phyloP scores from a whole-genome alignment of 2,888 invertebrate species.

The Cantharis rustica region DNA sequence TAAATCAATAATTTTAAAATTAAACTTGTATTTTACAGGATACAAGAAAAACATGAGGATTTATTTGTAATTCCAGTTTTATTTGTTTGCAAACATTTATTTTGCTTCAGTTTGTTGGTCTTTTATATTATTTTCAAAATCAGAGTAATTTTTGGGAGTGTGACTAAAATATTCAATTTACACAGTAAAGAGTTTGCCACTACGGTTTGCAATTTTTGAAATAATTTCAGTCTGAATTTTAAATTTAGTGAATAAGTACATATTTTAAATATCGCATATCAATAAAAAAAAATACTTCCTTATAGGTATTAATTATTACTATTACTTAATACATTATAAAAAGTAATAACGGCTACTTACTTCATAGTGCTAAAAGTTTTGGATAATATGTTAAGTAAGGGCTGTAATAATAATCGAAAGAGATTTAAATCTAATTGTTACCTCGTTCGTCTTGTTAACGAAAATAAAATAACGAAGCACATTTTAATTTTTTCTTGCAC shows the following conservation, averaged over 20 bases:
- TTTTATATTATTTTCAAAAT: neutral
- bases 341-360: neutral
- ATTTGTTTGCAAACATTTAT: neutral
- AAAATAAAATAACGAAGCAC: neutral
- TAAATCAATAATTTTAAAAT: neutral
- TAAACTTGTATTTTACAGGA: neutral
- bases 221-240: neutral
- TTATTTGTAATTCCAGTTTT: neutral
- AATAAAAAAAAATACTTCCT: slow-evolving; percentile 27
- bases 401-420: neutral
- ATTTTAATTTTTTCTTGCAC: slow-evolving; percentile 2
- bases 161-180: neutral
- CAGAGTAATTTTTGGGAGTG: neutral
- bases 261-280: slow-evolving; percentile 53
- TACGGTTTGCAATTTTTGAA: neutral
- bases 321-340: neutral
- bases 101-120: neutral
- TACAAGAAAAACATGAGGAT: neutral
- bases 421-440: neutral
- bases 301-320: neutral
- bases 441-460: neutral
- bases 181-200: neutral
- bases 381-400: neutral
- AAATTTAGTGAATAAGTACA: slow-evolving; percentile 37
- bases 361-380: neutral